Evolutionary conservation across 2,113 vertebrate genomes (phyloP).

Genomic region (Phalacrocorax brasilianus): DNA sequence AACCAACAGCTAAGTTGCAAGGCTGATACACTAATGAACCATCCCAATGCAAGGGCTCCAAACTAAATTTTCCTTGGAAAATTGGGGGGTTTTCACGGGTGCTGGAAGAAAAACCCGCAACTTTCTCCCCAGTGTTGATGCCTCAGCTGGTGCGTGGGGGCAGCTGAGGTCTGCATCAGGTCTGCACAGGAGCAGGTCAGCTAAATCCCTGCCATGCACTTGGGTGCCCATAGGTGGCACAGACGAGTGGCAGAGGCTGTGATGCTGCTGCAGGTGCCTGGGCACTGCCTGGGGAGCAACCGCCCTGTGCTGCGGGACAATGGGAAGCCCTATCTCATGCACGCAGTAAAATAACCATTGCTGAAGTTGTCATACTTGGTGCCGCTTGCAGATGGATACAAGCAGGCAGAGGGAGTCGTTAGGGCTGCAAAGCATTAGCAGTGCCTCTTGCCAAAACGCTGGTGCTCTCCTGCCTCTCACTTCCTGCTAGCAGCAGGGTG

Average conservation of each 20-base stretch:
- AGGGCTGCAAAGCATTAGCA: background rate
- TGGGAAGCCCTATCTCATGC: background rate
- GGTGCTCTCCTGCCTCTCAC: background rate
- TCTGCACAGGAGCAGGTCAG: background rate
- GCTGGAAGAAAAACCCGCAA: background rate
- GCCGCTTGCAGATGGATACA: fast-evolving
- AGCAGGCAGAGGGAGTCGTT: fast-evolving
- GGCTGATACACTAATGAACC: background rate
- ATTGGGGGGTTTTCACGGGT: background rate
- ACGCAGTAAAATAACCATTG: fast-evolving
- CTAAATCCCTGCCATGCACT: background rate
- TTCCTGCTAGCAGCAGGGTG: background rate
- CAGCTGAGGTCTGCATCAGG: background rate
- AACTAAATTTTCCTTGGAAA: background rate
- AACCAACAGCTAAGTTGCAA: background rate
- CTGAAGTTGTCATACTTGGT: too few species aligned
- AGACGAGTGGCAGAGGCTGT: background rate
- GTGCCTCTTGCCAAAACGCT: background rate
- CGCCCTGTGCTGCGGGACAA: fast-evolving
- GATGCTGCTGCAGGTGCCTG: background rate
- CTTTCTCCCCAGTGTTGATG: background rate
- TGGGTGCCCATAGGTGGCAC: background rate
- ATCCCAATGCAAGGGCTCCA: background rate
- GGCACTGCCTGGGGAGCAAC: fast-evolving
- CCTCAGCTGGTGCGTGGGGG: background rate